Conservation (phyloP, 1,140 invertebrate species). For the Schlechtendalia chinensis region DNA sequence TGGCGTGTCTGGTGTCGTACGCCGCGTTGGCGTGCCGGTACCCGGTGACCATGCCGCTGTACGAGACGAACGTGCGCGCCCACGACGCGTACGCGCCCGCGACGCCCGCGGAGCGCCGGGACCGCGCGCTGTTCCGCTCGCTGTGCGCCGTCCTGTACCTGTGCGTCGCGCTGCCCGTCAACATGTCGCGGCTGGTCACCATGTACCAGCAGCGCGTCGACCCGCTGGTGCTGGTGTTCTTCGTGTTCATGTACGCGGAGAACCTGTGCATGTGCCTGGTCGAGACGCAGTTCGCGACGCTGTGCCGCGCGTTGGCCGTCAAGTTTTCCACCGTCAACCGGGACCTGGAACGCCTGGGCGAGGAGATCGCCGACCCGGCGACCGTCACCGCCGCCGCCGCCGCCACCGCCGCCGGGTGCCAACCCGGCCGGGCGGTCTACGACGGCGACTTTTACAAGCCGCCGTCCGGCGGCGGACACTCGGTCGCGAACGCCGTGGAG, state of each 20-base stretch:
- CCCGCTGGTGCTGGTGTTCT: not conserved
- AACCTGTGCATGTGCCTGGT: constrained; percentile 14
- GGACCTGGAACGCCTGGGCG: not conserved
- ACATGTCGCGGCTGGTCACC: not conserved
- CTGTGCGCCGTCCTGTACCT: not conserved
- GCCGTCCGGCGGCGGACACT: not conserved
- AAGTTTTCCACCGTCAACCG: constrained; percentile 8
- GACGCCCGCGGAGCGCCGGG: not conserved
- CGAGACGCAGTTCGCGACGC: not conserved
- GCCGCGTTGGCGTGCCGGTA: not conserved
- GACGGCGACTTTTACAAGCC: not conserved
- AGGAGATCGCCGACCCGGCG: not conserved
- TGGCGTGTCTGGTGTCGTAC: not conserved
- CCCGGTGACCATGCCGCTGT: not conserved
- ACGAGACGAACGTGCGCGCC: not conserved
- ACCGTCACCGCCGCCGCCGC: not conserved
- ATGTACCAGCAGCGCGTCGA: not conserved
- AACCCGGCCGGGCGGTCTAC: not conserved
- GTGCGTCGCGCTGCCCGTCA: not conserved
- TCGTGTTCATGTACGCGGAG: not conserved
- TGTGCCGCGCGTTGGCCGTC: not conserved
- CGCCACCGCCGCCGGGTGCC: not conserved
- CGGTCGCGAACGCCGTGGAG: not conserved
- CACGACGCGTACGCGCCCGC: constrained; percentile 10
- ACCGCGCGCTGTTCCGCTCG: not conserved